Percentiles rank a stretch among this genome's conserved stretches.
These are phyloP conservation scores for Xestia xanthographa DNA, from an alignment of 2,888 invertebrate species.

Conservation along the genomic window DNA sequence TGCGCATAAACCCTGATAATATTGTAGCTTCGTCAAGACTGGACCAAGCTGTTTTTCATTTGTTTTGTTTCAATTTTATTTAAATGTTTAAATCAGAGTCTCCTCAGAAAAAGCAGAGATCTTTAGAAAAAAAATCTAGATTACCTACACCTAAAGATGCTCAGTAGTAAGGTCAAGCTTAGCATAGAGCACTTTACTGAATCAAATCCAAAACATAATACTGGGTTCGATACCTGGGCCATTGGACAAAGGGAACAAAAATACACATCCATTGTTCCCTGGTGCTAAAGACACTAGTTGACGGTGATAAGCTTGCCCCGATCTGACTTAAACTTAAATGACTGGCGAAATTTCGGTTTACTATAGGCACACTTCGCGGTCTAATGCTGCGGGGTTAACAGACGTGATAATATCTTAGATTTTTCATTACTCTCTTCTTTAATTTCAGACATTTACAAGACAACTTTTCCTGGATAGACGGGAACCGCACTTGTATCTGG, in stretches of 20 bases:
- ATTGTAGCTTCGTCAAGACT: neutral
- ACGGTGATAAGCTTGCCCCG: no score
- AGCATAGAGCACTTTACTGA: neutral
- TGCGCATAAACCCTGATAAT: no score
- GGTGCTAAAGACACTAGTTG: no score
- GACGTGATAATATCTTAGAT: neutral
- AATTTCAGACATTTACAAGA: conserved; percentile 91
- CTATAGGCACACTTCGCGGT: neutral
- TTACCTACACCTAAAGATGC: neutral
- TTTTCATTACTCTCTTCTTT: neutral
- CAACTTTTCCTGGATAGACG: conserved; percentile 93
- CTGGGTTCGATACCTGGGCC: neutral
- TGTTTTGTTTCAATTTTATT: neutral
- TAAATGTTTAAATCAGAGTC: neutral
- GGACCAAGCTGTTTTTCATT: neutral
- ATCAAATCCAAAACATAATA: neutral
- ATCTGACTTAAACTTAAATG: no score
- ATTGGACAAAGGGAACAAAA: neutral
- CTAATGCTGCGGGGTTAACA: neutral
- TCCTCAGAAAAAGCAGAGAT: neutral
- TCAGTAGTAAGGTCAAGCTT: neutral
- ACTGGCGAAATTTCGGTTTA: neutral
- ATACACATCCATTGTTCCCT: no score
- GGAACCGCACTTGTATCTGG: conserved; percentile 97
- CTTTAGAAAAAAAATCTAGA: neutral